Conservation (phyloP, 2,888 invertebrate genomes). For the Lasioglossum marginatum region DNA sequence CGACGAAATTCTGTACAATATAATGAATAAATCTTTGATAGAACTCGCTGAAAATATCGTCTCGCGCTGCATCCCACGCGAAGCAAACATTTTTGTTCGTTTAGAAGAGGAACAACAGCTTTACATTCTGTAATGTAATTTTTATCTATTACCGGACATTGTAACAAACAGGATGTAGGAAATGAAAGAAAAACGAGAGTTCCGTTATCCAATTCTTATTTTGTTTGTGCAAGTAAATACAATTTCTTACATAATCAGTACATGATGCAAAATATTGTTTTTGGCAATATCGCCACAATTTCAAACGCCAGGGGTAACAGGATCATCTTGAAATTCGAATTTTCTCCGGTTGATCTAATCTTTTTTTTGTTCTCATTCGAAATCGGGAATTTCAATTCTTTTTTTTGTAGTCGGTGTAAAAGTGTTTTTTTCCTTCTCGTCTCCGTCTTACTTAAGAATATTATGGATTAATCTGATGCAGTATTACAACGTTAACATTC, state of each 20-base stretch:
- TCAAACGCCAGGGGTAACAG: conserved; percentile 37
- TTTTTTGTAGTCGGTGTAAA: conserved; percentile 41
- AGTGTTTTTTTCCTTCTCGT: conserved; percentile 36
- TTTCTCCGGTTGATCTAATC: background rate
- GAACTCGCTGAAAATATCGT: conserved; percentile 28
- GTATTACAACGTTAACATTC: conserved; percentile 42
- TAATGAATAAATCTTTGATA: conserved; percentile 62
- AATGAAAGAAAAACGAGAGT: conserved; percentile 1
- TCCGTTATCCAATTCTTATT: conserved; percentile 58
- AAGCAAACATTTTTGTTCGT: conserved; percentile 19
- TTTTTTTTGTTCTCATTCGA: background rate
- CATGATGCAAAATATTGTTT: conserved; percentile 61
- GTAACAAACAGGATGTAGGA: background rate
- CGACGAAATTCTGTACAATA: conserved; percentile 54
- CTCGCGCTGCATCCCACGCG: conserved; percentile 1
- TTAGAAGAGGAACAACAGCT: background rate
- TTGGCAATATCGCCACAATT: conserved; percentile 41
- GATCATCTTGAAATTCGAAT: conserved; percentile 23
- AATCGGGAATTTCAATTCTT: background rate
- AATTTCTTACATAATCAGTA: conserved; percentile 63
- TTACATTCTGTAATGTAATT: background rate
- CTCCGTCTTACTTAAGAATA: conserved; percentile 37
- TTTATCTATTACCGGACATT: background rate
- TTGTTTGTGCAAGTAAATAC: conserved; percentile 64
- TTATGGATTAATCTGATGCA: conserved; percentile 42